phyloP scores from a whole-genome alignment of 2,888 invertebrate species.

The Hybos culiciformis region DNA sequence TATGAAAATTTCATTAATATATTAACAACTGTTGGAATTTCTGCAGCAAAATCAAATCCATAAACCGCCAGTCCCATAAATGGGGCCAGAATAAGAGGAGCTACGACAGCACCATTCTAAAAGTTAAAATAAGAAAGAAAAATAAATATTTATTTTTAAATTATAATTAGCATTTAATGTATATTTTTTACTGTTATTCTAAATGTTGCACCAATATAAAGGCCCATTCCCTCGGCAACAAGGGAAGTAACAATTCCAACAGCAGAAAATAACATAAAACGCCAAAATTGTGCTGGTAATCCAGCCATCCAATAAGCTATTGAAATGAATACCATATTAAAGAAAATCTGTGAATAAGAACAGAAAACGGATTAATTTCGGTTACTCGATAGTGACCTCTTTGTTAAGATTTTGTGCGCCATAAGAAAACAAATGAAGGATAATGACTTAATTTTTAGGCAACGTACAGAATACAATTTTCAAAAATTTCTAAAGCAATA shows the following conservation, averaged over 20 bases:
- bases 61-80: conserved; percentile 53
- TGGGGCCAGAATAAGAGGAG: conserved; percentile 49
- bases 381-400: too few relatives aligned
- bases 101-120: conserved; percentile 55
- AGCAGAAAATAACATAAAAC: conserved; percentile 53
- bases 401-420: too few relatives aligned
- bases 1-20: conserved; percentile 51
- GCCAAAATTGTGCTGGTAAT: conserved; percentile 47
- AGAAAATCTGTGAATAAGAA: conserved; percentile 34
- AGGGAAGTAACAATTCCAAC: conserved; percentile 56
- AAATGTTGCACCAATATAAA: conserved; percentile 60
- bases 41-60: conserved; percentile 54
- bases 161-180: too few relatives aligned
- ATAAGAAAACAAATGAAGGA: neutral
- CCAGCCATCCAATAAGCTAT: conserved; percentile 53
- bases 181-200: conserved; percentile 42
- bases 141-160: neutral
- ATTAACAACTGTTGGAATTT: conserved; percentile 46
- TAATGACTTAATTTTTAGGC: neutral
- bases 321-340: conserved; percentile 45
- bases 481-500: too few relatives aligned
- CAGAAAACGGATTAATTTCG: too few relatives aligned
- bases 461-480: neutral
- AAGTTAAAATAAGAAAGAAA: conserved; percentile 17
- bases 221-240: conserved; percentile 63